A percentile compares a stretch with the other conserved stretches of the same genome.
phyloP scores from a whole-genome alignment of 2,113 vertebrate genomes.

The Romanogobio albipinnatus region DNA sequence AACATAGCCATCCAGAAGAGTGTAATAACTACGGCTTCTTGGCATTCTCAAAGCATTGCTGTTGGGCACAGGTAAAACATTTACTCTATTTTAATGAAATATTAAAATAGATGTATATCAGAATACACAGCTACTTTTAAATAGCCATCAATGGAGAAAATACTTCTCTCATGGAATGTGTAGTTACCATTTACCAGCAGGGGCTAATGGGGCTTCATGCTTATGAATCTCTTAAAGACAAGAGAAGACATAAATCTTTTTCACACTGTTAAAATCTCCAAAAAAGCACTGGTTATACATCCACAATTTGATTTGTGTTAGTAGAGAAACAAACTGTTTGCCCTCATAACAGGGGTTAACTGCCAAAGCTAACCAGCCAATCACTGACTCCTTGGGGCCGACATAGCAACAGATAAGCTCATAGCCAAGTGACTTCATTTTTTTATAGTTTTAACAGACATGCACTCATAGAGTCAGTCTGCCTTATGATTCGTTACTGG shows the following conservation, averaged over 20 bases:
- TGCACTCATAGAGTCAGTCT: not conserved
- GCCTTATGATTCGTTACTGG: constrained; percentile 20
- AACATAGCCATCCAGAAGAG: not conserved
- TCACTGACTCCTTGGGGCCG: not conserved
- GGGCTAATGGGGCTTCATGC: not conserved
- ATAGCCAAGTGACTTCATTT: constrained; percentile 5
- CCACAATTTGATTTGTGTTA: not conserved
- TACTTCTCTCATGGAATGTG: too few species aligned
- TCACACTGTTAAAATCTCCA: not conserved
- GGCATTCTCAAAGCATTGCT: not conserved
- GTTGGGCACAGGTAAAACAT: not conserved
- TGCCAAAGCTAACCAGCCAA: not conserved
- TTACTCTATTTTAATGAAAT: not conserved
- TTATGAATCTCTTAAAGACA: not conserved
- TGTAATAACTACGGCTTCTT: not conserved
- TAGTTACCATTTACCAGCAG: too few species aligned
- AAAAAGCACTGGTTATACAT: not conserved
- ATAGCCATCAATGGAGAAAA: not conserved
- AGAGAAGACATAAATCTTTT: not conserved
- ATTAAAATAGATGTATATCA: not conserved
- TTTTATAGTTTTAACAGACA: constrained; percentile 18
- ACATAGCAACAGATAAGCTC: not conserved
- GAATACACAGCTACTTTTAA: not conserved
- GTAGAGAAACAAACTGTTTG: not conserved
- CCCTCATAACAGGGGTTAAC: not conserved